phyloP scores from a whole-genome alignment of 2,888 invertebrate genomes.

The Cremastinae sp. region DNA sequence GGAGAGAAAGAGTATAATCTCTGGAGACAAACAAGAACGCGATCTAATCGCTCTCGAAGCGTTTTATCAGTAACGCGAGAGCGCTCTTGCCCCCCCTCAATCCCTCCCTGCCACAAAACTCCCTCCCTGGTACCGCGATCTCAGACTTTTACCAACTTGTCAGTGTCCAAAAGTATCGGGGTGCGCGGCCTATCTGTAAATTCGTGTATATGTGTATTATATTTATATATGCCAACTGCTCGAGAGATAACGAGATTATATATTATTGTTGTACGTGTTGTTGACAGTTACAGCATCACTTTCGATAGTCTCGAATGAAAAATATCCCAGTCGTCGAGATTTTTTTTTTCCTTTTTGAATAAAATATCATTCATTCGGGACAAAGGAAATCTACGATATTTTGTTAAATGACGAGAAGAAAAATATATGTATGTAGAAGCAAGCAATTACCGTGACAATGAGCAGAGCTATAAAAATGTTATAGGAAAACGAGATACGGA shows the following conservation, averaged over 20 bases:
- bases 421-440: neutral
- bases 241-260: constrained; percentile 2
- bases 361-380: too few relatives aligned
- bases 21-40: constrained; percentile 73
- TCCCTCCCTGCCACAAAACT: too few relatives aligned
- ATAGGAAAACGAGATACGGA: constrained; percentile 46
- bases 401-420: neutral
- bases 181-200: neutral
- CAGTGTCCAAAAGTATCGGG: constrained; percentile 8
- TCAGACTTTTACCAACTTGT: constrained; percentile 52
- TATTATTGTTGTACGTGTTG: constrained; percentile 54
- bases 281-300: constrained; percentile 71
- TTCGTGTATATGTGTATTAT: constrained; percentile 2
- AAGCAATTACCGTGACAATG: constrained; percentile 19
- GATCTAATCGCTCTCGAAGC: constrained; percentile 75
- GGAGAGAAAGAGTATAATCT: constrained; percentile 25
- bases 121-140: neutral
- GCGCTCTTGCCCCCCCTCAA: constrained; percentile 19
- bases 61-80: constrained; percentile 68
- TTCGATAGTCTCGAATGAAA: constrained; percentile 26
- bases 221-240: neutral
- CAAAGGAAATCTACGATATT: too few relatives aligned
- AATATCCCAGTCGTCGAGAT: constrained; percentile 6
- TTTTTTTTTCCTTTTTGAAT: too few relatives aligned
- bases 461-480: constrained; percentile 26